Evolutionary conservation across 2,113 vertebrate species (phyloP), one percentile per base, ranked within the genome.

Genomic region (Tor tambroides): DNA sequence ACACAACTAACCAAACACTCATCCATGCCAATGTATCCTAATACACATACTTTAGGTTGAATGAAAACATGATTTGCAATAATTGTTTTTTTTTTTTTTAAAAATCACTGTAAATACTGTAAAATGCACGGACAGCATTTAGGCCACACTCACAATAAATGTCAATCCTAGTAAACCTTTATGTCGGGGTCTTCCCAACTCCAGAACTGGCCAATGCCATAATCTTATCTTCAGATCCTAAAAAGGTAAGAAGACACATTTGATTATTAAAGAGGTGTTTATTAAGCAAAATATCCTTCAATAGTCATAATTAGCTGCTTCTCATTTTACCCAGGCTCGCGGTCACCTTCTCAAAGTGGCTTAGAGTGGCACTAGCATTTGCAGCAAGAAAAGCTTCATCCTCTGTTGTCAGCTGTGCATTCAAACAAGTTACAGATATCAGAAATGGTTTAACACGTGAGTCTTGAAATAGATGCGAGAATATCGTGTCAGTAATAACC

Each of bases 141-240:
- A 84, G 11, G 61, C 10, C 32, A 28, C 15, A 21, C 51, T 35
- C 15, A 63, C 61, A 80, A 15, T 21, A 80, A 85, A n/a, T 6
- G 46, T 8, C 23, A 75, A 49, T 46, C 56, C 12, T 43, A 46
- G 7, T 19, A 14, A 80, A 3, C 46, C 15, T 19, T 81, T 93
- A 95, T 15, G 95, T 94, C 80, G 97, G 96, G 32, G 94, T 94
- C 91, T 97, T 98, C 91, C 94, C 96, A 89, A 99, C 97, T 86
- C 97, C 97, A 90, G 96, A 95, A 92, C 96, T 97, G 49, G 98
- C 98, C 90, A 99, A 94, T 90, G 98, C 98, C 93, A 99, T 92
- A 87, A 99, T 97, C 92, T 99, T 99, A 92, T 98, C 98, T 92
- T 97, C 98, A 9, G 97, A 98, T 32, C 98, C 98, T 99, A 79